Base-by-base conservation (phyloP, 2,113 vertebrate genomes). In the Neoarius graeffei region DNA sequence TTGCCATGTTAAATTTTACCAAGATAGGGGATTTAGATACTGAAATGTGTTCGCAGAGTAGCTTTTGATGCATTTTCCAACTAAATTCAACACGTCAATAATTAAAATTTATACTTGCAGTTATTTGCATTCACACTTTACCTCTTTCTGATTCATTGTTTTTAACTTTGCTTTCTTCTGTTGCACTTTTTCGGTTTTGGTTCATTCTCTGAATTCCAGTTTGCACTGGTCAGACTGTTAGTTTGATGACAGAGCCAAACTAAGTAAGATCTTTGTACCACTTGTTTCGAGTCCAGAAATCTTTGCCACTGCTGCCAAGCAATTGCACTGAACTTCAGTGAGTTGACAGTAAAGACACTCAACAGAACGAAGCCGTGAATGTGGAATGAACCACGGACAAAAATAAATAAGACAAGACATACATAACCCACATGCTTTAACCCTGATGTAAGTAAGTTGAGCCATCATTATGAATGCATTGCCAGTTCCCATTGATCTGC, bases 181-280 rank as follows among this genome's bases (percentile, higher is more conserved):
- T 85, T 85, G 52, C 20, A 25, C 84, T 71, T 88, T 83, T 88
- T 56, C 25, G 66, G 23, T 62, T 88, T 80, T 30, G 17, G 35
- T 64, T 60, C 73, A 15, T 50, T 79, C 30, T 5, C 80, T 83
- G 71, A 85, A 86, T 84, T 90, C 71, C 83, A 69, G 80, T 60
- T 84, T 81, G 71, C 73, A 74, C 84, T 80, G 87, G 87, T 87
- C 86, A 88, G 74, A 89, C 77, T 54, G 57, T 76, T 59, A 25
- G 67, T 27, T 80, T 62, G 81, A 59, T n/a, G 56, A 87, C 84
- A 86, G 86, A 89, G 67, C 67, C 80, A 54, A 30, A 62, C 50
- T 54, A n/a, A 57, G 67, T 83, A n/a, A 62, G 56, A 54, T 88
- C 60, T 71, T 54, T 66, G 35, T 86, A 73, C 67, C 48, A 88